Percentiles rank a stretch among this genome's conserved stretches.
Evolutionary conservation across 2,113 vertebrate genomes (phyloP).

Genomic region (Solea senegalensis): DNA sequence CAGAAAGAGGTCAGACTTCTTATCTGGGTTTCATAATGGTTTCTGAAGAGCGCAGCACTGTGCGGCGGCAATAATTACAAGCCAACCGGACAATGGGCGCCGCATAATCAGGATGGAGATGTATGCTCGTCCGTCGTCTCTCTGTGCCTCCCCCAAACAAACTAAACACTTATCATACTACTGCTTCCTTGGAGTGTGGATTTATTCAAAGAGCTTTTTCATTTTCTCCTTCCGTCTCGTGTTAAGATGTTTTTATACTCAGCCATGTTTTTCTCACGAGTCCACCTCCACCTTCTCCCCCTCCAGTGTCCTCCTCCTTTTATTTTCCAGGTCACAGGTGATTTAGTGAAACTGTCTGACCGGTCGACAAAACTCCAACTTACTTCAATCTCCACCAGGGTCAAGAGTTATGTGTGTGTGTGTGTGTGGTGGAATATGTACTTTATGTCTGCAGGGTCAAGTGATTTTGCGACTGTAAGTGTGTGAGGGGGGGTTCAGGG

Average conservation of each 20-base stretch:
- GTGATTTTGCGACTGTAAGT: conserved; percentile 23
- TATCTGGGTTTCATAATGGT: conserved; percentile 69
- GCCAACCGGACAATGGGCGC: conserved; percentile 61
- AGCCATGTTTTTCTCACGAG: background rate
- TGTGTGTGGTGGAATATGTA: conserved; percentile 10
- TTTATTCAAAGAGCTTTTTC: conserved; percentile 51
- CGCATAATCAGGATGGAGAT: conserved; percentile 74
- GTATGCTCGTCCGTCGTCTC: conserved; percentile 49
- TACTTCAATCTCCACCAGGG: conserved; percentile 25
- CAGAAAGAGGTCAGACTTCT: conserved; percentile 77
- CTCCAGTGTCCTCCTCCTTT: background rate
- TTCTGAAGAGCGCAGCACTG: conserved; percentile 67
- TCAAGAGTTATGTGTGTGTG: conserved; percentile 15
- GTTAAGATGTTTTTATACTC: background rate
- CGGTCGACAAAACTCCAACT: conserved; percentile 17
- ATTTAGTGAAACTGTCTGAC: background rate
- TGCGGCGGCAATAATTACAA: conserved; percentile 70
- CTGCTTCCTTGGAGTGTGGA: conserved; percentile 60
- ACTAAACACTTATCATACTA: conserved; percentile 51
- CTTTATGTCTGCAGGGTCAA: conserved; percentile 19
- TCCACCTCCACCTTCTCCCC: background rate
- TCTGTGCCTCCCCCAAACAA: conserved; percentile 45
- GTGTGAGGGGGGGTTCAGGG: conserved; percentile 3
- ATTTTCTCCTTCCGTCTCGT: conserved; percentile 43
- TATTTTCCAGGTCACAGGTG: conserved; percentile 2